Percentiles rank a stretch among this genome's conserved stretches.
phyloP scores from a whole-genome alignment of 2,888 invertebrate species.

The Limnephilus rhombicus region DNA sequence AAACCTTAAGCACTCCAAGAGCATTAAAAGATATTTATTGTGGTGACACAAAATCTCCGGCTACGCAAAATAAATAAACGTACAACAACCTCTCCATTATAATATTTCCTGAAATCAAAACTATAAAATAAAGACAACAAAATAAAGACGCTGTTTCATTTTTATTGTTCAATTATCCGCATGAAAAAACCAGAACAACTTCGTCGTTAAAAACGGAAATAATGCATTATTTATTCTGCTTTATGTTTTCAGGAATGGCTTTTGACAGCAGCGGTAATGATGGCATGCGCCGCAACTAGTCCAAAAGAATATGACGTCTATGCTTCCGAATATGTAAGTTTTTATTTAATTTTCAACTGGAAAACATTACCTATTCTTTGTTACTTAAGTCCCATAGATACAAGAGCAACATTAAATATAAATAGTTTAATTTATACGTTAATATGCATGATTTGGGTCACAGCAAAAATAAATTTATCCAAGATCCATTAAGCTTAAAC shows the following conservation, averaged over 20 bases:
- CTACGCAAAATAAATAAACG: neutral
- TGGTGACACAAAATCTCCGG: too few relatives aligned
- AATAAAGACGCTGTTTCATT: neutral
- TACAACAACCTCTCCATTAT: neutral
- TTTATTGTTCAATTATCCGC: neutral
- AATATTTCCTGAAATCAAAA: neutral
- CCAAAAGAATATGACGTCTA: constrained; percentile 54
- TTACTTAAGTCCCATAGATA: neutral
- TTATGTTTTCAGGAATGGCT: constrained; percentile 55
- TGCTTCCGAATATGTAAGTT: constrained; percentile 66
- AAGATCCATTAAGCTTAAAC: too few relatives aligned
- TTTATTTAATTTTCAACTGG: neutral
- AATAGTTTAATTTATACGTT: too few relatives aligned
- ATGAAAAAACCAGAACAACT: neutral
- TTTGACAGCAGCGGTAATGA: constrained; percentile 8
- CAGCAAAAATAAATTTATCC: neutral
- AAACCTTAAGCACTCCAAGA: too few relatives aligned
- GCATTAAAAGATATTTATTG: too few relatives aligned
- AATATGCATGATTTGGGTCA: neutral
- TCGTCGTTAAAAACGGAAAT: neutral
- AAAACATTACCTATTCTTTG: neutral
- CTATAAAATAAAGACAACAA: neutral
- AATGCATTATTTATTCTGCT: neutral
- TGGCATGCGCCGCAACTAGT: constrained; percentile 17
- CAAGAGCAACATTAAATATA: too few relatives aligned